A percentile compares a stretch with the other conserved stretches of the same genome.
These are phyloP conservation scores for Fundulus diaphanus DNA, from an alignment of 2,797 vertebrate genomes.

Conservation along the genomic window DNA sequence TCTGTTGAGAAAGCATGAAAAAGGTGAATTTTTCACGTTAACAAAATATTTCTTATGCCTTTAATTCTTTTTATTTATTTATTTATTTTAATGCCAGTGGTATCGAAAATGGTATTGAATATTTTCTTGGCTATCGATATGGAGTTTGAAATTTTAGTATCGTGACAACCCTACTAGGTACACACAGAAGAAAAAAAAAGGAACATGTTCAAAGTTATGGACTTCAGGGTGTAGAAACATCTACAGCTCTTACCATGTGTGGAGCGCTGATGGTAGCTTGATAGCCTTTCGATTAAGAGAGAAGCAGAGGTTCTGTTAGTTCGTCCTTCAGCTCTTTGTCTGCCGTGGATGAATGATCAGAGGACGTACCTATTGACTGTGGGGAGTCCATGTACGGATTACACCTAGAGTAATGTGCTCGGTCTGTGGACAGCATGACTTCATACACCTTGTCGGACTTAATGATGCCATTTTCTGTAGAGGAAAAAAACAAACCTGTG, in stretches of 20 bases:
- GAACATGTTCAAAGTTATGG: not conserved
- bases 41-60: too few species aligned
- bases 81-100: too few species aligned
- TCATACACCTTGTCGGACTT: slow-evolving; percentile 98
- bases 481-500: slow-evolving; percentile 46
- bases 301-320: slow-evolving; percentile 52
- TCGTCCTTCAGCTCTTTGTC: not conserved
- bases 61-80: too few species aligned
- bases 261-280: slow-evolving; percentile 99
- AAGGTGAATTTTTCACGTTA: too few species aligned
- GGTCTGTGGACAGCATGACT: slow-evolving; percentile 97
- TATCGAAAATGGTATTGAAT: too few species aligned
- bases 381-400: slow-evolving; percentile 99
- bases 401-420: slow-evolving; percentile 94
- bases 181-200: not conserved
- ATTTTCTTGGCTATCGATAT: too few species aligned
- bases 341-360: not conserved
- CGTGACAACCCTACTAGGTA: too few species aligned
- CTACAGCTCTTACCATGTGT: slow-evolving; percentile 91
- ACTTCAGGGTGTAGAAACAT: slow-evolving; percentile 20
- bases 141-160: too few species aligned
- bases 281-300: slow-evolving; percentile 86
- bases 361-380: slow-evolving; percentile 86
- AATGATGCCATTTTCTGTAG: slow-evolving; percentile 97
- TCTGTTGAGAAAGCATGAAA: too few species aligned